phyloP scores from a whole-genome alignment of 2,888 invertebrate genomes.

The Caenorhabditis becei region DNA sequence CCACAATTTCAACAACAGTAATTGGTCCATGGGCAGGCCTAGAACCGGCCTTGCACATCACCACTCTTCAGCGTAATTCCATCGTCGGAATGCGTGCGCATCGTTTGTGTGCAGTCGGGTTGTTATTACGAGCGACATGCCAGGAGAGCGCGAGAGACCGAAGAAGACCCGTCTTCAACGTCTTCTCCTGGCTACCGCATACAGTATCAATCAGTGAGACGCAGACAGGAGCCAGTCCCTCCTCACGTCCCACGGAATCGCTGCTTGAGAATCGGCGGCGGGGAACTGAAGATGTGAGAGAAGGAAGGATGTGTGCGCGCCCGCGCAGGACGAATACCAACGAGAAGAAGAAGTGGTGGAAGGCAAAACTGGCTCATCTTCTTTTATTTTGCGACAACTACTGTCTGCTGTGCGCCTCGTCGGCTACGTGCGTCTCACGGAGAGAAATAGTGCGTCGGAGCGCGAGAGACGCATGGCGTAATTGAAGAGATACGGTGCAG shows the following conservation, averaged over 20 bases:
- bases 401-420: constrained; percentile 40
- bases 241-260: constrained; percentile 46
- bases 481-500: constrained; percentile 60
- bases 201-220: constrained; percentile 56
- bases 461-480: constrained; percentile 45
- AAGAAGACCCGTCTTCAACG: constrained; percentile 28
- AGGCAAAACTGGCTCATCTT: constrained; percentile 60
- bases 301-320: constrained; percentile 34
- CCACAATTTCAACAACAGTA: constrained; percentile 16
- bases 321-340: constrained; percentile 35
- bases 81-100: constrained; percentile 58
- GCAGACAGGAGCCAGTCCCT: constrained; percentile 57
- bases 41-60: constrained; percentile 54
- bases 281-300: constrained; percentile 36
- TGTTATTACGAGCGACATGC: constrained; percentile 55
- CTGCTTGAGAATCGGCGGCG: constrained; percentile 39
- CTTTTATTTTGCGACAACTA: constrained; percentile 49
- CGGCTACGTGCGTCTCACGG: constrained; percentile 32
- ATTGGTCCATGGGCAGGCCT: constrained; percentile 37
- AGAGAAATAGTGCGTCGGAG: constrained; percentile 44
- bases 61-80: constrained; percentile 41
- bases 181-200: constrained; percentile 28
- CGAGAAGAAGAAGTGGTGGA: constrained; percentile 39
- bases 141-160: constrained; percentile 29
- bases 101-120: constrained; percentile 57